Evolutionary conservation across 2,888 invertebrate species (phyloP).

Genomic region (Pyrgus malvae): DNA sequence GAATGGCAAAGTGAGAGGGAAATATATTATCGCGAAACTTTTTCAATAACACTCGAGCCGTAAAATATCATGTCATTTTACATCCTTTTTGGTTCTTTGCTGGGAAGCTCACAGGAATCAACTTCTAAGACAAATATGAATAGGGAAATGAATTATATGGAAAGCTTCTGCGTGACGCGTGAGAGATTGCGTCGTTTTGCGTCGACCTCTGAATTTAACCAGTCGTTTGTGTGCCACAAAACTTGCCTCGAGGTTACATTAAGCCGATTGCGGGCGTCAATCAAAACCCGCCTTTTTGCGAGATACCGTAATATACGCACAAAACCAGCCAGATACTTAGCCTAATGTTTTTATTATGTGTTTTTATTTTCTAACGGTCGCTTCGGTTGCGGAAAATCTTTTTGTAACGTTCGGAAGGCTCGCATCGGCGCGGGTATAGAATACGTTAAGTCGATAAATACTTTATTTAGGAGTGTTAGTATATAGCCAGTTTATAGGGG

Average conservation of each 20-base stretch:
- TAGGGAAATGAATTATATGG: conserved; percentile 79
- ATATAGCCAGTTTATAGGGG: no score
- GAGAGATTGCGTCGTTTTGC: conserved; percentile 79
- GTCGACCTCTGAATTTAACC: conserved; percentile 79
- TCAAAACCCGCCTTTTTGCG: conserved; percentile 75
- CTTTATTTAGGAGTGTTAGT: neutral
- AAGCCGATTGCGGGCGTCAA: conserved; percentile 80
- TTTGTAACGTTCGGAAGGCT: neutral
- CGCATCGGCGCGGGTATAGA: neutral
- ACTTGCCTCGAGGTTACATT: conserved; percentile 80
- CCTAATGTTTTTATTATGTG: conserved; percentile 46
- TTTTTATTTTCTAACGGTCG: conserved; percentile 26
- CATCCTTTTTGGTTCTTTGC: conserved; percentile 44
- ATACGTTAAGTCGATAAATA: neutral
- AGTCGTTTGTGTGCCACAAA: conserved; percentile 74
- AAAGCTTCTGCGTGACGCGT: conserved; percentile 75
- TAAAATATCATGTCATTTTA: conserved; percentile 56
- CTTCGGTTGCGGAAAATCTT: conserved; percentile 2
- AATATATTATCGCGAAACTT: conserved; percentile 54
- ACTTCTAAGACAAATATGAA: conserved; percentile 79
- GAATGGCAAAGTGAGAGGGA: conserved; percentile 50
- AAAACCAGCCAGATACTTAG: conserved; percentile 49
- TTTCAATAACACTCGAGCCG: conserved; percentile 54
- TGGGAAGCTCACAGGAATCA: conserved; percentile 49
- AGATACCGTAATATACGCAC: conserved; percentile 57